Base-by-base conservation (phyloP, 1,140 invertebrate genomes). In the Aricia agestis region DNA sequence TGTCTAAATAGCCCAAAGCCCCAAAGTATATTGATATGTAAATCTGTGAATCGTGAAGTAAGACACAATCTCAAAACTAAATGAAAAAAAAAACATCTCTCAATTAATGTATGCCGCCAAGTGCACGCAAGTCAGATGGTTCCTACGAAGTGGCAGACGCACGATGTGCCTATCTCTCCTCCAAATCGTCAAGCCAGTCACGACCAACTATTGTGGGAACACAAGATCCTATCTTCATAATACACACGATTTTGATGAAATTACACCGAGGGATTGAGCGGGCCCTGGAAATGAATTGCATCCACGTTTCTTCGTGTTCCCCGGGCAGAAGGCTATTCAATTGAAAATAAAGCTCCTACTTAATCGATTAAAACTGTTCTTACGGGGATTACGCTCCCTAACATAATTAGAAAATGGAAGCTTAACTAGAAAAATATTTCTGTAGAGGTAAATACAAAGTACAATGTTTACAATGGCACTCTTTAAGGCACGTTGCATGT, bases 161-260 rank as follows among this genome's bases (percentile, higher is more conserved):
- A 71, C 72, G 72, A 77, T 36, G 36, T 36, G 6, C 78, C 76
- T 82, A 85, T 87, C 84, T 72, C 69, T 65, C 67, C 78, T 81
- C 76, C 78, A 69, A 73, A 85, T 85, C 82, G 71, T 71, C 72
- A 67, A 67, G 74, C 73, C 77, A 76, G 83, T 87, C 85, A 87
- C 85, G 85, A 87, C 81, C 75, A 45, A 71, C 76, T 80, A 75
- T 83, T 82, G 81, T 83, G 82, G 80, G 78, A 84, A 85, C 77
- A 78, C 72, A 69, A 67, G 74, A 77, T 74, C 66, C 65, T 77
- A 79, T 75, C 74, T 71, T n/a, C 61, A 69, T 69, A 41, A 67
- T 67, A 36, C 17, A 67, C 66, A 67, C 66, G 66, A 67, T 41
- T 17, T 67, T 36, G 41, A 41, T 17, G 17, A 42, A 41, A n/a